Percentiles rank a stretch among this genome's conserved stretches.
These are phyloP conservation scores for Hystrix brachyura DNA, from an alignment of 2,113 vertebrate species.

Conservation along the genomic window DNA sequence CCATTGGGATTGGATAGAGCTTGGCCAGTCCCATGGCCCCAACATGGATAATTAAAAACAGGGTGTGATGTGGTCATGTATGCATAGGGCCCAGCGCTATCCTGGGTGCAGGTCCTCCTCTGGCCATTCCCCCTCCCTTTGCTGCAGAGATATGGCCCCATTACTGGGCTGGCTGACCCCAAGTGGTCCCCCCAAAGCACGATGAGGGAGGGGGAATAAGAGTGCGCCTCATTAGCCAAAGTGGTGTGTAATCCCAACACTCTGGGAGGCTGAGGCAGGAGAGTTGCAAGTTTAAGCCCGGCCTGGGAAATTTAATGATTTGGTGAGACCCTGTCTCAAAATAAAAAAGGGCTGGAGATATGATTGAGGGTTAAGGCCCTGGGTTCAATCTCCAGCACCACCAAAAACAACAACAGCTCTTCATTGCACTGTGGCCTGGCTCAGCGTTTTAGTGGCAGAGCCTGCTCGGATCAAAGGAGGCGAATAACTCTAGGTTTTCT, in stretches of 20 bases:
- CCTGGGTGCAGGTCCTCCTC: not conserved
- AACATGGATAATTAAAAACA: not conserved
- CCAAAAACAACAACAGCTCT: not conserved
- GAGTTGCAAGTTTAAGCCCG: not conserved
- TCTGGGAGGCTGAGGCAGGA: not conserved
- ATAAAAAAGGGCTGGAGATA: not conserved
- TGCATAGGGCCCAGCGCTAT: not conserved
- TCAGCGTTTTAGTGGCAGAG: not conserved
- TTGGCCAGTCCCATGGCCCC: not conserved
- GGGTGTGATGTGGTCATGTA: rapidly evolving
- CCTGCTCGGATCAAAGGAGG: not conserved
- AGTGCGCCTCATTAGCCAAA: not conserved
- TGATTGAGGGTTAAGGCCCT: not conserved
- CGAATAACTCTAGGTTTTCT: not conserved
- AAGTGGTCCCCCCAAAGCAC: not conserved
- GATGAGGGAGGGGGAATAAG: rapidly evolving
- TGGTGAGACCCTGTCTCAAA: not conserved
- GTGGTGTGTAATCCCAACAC: not conserved
- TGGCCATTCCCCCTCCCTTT: not conserved
- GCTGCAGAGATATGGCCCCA: not conserved
- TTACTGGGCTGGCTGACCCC: not conserved
- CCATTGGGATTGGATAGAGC: not conserved
- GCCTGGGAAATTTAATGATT: not conserved
- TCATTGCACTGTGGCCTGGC: not conserved
- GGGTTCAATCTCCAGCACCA: not conserved